A percentile compares a stretch with the other conserved stretches of the same genome.
phyloP scores from a whole-genome alignment of 2,888 invertebrate genomes.

The Drosophila sordidula region DNA sequence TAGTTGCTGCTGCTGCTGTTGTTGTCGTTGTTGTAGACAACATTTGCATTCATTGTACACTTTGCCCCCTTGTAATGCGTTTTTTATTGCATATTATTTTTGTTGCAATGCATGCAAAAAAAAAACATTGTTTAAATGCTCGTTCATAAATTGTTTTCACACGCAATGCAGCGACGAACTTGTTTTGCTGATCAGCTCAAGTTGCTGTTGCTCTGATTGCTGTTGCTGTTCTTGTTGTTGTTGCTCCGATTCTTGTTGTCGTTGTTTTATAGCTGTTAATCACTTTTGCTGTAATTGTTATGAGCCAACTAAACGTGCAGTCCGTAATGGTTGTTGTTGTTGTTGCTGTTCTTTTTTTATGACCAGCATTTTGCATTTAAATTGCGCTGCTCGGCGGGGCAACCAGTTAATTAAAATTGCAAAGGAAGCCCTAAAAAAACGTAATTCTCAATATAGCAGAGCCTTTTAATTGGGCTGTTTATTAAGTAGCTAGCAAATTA shows the following conservation, averaged over 20 bases:
- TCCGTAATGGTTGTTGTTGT: constrained; percentile 27
- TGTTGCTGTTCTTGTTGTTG: constrained; percentile 12
- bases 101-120: constrained; percentile 22
- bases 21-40: constrained; percentile 45
- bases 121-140: constrained; percentile 52
- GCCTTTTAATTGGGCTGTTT: constrained; percentile 1
- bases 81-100: constrained; percentile 60
- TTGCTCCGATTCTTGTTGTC: constrained; percentile 40
- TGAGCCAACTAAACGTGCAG: constrained; percentile 62
- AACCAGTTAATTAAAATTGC: constrained; percentile 24
- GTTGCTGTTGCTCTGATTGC: constrained; percentile 8
- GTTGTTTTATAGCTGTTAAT: constrained; percentile 61
- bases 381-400: constrained; percentile 19
- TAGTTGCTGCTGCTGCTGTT: constrained; percentile 16
- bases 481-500: too few species aligned
- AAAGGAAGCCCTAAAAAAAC: constrained; percentile 1
- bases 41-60: constrained; percentile 74
- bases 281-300: constrained; percentile 66
- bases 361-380: constrained; percentile 40
- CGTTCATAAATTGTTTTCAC: constrained; percentile 66
- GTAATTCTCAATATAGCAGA: constrained; percentile 1
- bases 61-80: constrained; percentile 67
- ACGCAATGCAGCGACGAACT: constrained; percentile 58
- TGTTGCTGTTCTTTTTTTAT: constrained; percentile 27
- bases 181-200: constrained; percentile 45